These are phyloP conservation scores for Rutpela maculata DNA, from an alignment of 2,888 invertebrate species.

Conservation along the genomic window DNA sequence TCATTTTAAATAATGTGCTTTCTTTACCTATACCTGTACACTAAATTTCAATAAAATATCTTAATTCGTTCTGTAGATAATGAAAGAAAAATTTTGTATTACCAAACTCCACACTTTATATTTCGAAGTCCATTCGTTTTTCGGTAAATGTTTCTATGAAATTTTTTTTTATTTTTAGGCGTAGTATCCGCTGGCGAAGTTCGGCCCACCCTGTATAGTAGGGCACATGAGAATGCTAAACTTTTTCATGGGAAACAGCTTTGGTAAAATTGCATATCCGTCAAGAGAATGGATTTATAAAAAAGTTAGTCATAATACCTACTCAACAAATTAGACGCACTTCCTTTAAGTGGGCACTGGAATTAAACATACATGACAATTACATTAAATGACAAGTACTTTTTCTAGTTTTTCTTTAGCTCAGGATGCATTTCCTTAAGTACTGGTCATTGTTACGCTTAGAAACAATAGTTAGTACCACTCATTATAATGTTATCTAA, in stretches of 20 bases:
- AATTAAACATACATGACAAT: slow-evolving; percentile 65
- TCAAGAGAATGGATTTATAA: not conserved
- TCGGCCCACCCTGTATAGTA: too few relatives aligned
- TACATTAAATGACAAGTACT: slow-evolving; percentile 68
- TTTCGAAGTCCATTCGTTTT: too few relatives aligned
- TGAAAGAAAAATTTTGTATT: too few relatives aligned
- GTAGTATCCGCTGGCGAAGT: too few relatives aligned
- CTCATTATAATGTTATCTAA: slow-evolving; percentile 64
- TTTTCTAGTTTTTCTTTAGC: slow-evolving; percentile 66
- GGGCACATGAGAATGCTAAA: too few relatives aligned
- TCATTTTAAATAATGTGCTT: too few relatives aligned
- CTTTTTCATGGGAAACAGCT: slow-evolving; percentile 8
- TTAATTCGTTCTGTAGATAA: too few relatives aligned
- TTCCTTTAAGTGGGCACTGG: slow-evolving; percentile 56
- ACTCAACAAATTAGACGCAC: slow-evolving; percentile 50
- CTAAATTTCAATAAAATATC: too few relatives aligned
- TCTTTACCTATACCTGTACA: too few relatives aligned
- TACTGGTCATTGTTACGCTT: slow-evolving; percentile 60
- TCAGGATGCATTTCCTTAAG: slow-evolving; percentile 64
- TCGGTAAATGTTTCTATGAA: too few relatives aligned
- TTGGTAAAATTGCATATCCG: not conserved
- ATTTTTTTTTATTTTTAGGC: too few relatives aligned
- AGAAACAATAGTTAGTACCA: slow-evolving; percentile 61
- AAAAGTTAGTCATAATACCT: slow-evolving; percentile 5
- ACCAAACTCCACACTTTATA: too few relatives aligned